A percentile compares a stretch with the other conserved stretches of the same genome.
Evolutionary conservation across 2,113 vertebrate species (phyloP).

Genomic region (Neolamprologus fasciatus): DNA sequence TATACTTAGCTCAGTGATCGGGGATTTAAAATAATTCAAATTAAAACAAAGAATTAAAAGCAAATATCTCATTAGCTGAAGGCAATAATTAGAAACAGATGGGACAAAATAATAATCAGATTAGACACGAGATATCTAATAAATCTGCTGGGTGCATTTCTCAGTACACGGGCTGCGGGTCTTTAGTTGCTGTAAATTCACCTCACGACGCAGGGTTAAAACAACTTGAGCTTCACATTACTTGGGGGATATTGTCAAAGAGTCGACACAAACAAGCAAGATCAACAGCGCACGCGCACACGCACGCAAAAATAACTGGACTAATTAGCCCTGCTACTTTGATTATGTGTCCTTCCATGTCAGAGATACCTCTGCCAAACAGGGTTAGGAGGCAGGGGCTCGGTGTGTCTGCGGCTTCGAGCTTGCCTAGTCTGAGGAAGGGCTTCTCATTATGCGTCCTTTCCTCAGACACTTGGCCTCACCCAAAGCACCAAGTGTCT

Average conservation of each 20-base stretch:
- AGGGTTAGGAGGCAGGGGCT: not conserved
- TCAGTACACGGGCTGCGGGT: not conserved
- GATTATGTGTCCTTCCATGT: not conserved
- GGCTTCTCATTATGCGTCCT: conserved; percentile 35
- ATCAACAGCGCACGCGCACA: not conserved
- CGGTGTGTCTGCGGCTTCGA: not conserved
- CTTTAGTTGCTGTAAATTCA: not conserved
- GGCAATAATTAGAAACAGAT: conserved; percentile 19
- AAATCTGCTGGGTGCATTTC: not conserved
- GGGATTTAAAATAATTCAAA: conserved; percentile 34
- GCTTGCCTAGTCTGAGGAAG: not conserved
- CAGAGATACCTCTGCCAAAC: conserved; percentile 6
- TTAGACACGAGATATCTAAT: not conserved
- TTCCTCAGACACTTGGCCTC: conserved; percentile 25
- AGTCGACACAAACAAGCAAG: not conserved
- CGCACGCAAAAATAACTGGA: not conserved
- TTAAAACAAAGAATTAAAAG: conserved; percentile 26
- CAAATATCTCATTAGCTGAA: conserved; percentile 35
- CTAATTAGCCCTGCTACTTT: conserved; percentile 30
- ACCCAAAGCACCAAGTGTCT: conserved; percentile 38
- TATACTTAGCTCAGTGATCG: conserved; percentile 26
- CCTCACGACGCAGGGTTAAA: not conserved
- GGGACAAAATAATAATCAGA: conserved; percentile 6
- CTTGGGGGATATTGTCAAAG: not conserved
- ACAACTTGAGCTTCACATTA: not conserved